Conservation (phyloP, 2,888 invertebrate species). For the Dromius quadrimaculatus region DNA sequence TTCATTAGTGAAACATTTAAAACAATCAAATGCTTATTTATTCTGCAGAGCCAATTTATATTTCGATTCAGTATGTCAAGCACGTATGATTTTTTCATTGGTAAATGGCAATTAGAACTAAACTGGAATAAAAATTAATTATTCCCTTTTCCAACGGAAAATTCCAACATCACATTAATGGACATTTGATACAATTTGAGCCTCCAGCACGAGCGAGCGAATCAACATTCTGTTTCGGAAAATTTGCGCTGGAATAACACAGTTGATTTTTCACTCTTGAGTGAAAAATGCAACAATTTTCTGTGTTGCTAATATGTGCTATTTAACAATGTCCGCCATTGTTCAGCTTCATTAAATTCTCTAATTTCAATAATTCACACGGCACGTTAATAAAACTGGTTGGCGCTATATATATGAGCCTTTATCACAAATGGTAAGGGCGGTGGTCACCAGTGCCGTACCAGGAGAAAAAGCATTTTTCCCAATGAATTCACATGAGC, state of each 20-base stretch:
- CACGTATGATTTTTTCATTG: slow-evolving; percentile 1
- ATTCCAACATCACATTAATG: slow-evolving; percentile 31
- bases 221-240: slow-evolving; percentile 25
- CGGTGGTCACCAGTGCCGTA: neutral
- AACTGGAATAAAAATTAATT: slow-evolving; percentile 29
- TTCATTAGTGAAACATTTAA: too few relatives aligned
- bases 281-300: slow-evolving; percentile 7
- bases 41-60: neutral
- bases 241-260: slow-evolving; percentile 18
- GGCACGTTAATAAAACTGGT: slow-evolving; percentile 13
- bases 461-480: neutral
- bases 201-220: neutral
- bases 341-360: slow-evolving; percentile 25
- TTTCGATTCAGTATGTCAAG: neutral
- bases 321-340: slow-evolving; percentile 29
- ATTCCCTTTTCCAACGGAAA: slow-evolving; percentile 9
- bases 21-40: slow-evolving; percentile 8
- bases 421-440: neutral
- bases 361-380: slow-evolving; percentile 40
- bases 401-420: neutral
- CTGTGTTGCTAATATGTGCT: slow-evolving; percentile 22
- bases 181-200: slow-evolving; percentile 17
- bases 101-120: neutral
- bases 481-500: too few relatives aligned
- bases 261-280: slow-evolving; percentile 30